Conservation (phyloP, 2,888 invertebrate species). For the Athripsodes cinereus region DNA sequence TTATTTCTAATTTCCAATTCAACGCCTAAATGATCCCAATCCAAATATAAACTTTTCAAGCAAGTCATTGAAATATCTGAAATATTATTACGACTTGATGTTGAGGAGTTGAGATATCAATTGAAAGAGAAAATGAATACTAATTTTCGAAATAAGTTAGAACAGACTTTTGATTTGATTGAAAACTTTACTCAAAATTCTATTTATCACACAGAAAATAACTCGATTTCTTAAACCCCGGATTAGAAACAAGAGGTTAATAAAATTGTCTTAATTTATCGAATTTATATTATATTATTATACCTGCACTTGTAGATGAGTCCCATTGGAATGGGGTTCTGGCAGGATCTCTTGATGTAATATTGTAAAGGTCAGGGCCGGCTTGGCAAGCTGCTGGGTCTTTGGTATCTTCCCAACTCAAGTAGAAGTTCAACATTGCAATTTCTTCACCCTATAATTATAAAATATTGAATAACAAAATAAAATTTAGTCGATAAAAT, state of each 20-base stretch:
- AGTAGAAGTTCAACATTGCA: slow-evolving; percentile 51
- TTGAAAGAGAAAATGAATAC: background rate
- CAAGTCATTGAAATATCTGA: background rate
- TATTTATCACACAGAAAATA: no score
- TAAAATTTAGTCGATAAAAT: no score
- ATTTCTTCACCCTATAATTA: slow-evolving; percentile 59
- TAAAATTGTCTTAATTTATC: no score
- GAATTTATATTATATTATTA: no score
- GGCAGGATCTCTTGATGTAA: slow-evolving; percentile 49
- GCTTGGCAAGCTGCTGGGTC: slow-evolving; percentile 50
- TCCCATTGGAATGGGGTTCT: slow-evolving; percentile 62
- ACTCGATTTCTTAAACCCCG: no score
- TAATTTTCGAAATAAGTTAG: background rate
- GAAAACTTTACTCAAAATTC: no score
- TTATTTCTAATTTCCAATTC: background rate
- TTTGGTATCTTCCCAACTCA: slow-evolving; percentile 45
- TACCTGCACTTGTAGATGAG: slow-evolving; percentile 40
- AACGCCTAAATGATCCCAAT: background rate
- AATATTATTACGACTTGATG: background rate
- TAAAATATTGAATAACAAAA: background rate
- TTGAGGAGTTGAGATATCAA: background rate
- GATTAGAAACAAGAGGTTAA: no score
- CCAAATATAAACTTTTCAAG: background rate
- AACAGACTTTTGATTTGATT: no score
- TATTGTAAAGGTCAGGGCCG: slow-evolving; percentile 39